phyloP scores from a whole-genome alignment of 2,113 vertebrate genomes.

The Benitochromis conjunctus region DNA sequence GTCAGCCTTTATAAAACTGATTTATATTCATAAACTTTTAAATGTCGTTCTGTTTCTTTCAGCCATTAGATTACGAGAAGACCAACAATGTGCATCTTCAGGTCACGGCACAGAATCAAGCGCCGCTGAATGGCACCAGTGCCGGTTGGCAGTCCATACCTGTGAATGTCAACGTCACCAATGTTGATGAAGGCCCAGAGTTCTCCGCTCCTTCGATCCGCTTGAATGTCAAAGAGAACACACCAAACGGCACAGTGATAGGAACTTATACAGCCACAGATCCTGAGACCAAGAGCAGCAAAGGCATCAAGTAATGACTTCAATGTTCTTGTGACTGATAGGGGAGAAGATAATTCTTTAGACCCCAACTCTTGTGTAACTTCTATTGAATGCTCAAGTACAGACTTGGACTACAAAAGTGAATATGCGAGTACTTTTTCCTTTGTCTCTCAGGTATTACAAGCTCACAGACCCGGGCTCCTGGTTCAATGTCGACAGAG shows the following conservation, averaged over 20 bases:
- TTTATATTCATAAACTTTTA: background rate
- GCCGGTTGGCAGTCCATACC: conserved; percentile 66
- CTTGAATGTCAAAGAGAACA: conserved; percentile 76
- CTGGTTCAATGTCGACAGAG: conserved; percentile 79
- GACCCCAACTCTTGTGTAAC: background rate
- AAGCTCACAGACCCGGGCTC: conserved; percentile 74
- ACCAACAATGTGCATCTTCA: conserved; percentile 64
- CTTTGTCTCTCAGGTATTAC: conserved; percentile 75
- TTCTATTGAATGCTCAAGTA: conserved; percentile 10
- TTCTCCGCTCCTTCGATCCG: conserved; percentile 70
- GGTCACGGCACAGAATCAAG: conserved; percentile 78
- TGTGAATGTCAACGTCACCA: conserved; percentile 69
- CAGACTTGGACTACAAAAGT: conserved; percentile 14
- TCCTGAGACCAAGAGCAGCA: conserved; percentile 78
- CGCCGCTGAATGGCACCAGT: conserved; percentile 60
- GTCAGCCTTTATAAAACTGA: background rate
- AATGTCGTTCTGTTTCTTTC: background rate
- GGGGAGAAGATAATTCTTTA: background rate
- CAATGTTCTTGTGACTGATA: background rate
- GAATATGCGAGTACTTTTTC: background rate
- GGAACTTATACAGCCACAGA: conserved; percentile 77
- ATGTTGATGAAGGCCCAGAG: conserved; percentile 83
- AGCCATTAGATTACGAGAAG: conserved; percentile 83
- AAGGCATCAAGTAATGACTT: conserved; percentile 77
- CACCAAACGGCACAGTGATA: conserved; percentile 65